Evolutionary conservation across 2,888 invertebrate species (phyloP), one percentile per base, ranked within the genome.

Genomic region (Geotrupes spiniger): DNA sequence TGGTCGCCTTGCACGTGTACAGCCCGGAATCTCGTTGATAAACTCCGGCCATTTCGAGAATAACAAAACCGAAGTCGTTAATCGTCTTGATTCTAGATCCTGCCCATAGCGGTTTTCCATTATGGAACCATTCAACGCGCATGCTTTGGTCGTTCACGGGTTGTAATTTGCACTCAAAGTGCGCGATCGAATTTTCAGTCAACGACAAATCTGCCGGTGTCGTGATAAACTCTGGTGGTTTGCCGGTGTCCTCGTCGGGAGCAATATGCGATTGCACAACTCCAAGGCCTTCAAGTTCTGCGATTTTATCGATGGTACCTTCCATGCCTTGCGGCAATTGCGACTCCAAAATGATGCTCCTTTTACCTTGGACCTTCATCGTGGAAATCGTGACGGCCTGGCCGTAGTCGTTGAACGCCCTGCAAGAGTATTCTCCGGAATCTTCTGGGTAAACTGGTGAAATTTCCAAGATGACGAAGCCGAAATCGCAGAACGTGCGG

Each of bases 111-210:
- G 94, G 87, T 72, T 94, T 90, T 33, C 95, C 97, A 70, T 99
- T 95, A 67, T 95, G 95, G 83, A 84, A 97, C 97, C 97, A 98
- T 74, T 97, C 96, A 8, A 95, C 92, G 59, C 90, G 80, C 88
- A 95, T 90, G 65, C 91, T 92, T 3, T 92, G 89, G 72, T 95
- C 95, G 64, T 92, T 92, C 10, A 93, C 83, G 11, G 94, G 95
- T 56, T 86, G 83, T 47, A 94, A 75, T 46, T 91, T 84, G 64
- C 93, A 93, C 74, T 96, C 94, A 64, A 95, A 94, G 74, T 95
- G 92, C 38, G 94, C 94, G 51, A 93, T 78, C 3, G 89, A 85
- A 65, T 93, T 93, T 75, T 96, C 95, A 5, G 83, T 79, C 33
- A 95, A 76, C 12, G 87, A 83, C 51, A 91, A 79, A 74, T 94